These are phyloP conservation scores for Acestrorhynchus altus DNA, from an alignment of 2,797 vertebrate species.

Conservation along the genomic window DNA sequence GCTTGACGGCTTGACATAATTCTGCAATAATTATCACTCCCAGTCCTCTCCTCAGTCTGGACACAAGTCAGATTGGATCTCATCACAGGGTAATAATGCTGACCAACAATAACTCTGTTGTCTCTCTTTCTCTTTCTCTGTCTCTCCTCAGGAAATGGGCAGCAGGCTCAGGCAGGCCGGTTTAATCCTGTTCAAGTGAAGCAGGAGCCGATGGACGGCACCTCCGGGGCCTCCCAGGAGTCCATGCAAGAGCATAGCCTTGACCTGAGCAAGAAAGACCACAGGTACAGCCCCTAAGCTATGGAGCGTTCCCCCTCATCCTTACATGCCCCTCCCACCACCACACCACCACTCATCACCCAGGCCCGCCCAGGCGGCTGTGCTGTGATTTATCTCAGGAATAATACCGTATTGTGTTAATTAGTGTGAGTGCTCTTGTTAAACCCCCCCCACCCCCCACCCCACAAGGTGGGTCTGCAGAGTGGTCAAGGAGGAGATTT, in stretches of 20 bases:
- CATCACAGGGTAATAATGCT: conserved; percentile 87
- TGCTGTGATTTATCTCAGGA: conserved; percentile 56
- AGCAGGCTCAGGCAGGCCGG: conserved; percentile 77
- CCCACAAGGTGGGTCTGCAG: conserved; percentile 53
- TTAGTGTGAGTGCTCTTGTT: conserved; percentile 62
- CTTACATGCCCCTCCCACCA: background rate
- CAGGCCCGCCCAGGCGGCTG: background rate
- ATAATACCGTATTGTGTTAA: conserved; percentile 63
- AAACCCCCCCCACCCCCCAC: no score
- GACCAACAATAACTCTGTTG: conserved; percentile 88
- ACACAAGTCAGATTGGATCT: conserved; percentile 91
- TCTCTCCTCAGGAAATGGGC: conserved; percentile 87
- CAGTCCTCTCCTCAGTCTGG: conserved; percentile 88
- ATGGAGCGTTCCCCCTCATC: background rate
- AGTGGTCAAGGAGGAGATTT: conserved; percentile 59
- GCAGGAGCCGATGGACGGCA: conserved; percentile 83
- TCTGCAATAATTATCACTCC: conserved; percentile 98
- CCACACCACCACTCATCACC: conserved; percentile 22
- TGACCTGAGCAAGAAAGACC: conserved; percentile 94
- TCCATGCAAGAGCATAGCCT: conserved; percentile 91
- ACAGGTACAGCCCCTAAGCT: conserved; percentile 76
- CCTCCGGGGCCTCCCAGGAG: conserved; percentile 77
- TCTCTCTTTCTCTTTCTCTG: conserved; percentile 65
- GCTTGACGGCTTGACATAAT: conserved; percentile 96
- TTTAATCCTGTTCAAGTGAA: conserved; percentile 89